Evolutionary conservation across 2,113 vertebrate genomes (phyloP), one percentile per base, ranked within the genome.

Genomic region (Mobula birostris): DNA sequence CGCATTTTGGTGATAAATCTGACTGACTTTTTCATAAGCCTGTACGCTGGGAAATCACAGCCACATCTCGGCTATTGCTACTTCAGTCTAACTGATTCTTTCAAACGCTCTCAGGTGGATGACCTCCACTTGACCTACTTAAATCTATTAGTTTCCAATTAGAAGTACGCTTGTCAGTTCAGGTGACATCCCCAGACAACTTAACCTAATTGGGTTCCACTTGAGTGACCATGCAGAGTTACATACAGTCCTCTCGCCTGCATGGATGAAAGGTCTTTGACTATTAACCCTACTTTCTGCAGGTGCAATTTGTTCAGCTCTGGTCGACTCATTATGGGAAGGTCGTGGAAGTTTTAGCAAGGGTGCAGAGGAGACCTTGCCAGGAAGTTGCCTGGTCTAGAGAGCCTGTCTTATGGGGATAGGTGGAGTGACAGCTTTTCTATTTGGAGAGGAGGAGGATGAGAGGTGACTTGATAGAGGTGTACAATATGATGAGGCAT

Each of bases 21-120:
- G 48, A 48, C 48, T 48, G 48, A 48, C 48, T 48, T 48, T n/a
- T 88, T 88, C 29, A 11, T 29, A 63, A 12, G 2, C 9, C 58
- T 15, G 29, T 14, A 14, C 27, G 11, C 56, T n/a, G 24, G 83
- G 12, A 88, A 88, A 63, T 3, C 58, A n/a, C 83, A 88, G 14
- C 83, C 58, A n/a, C 83, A 88, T n/a, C 83, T 63, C 58, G 15
- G 56, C 58, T 40, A 32, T 88, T 88, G 83, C 56, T 63, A 87
- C 83, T 88, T 88, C 83, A 63, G 11, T n/a, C 27, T 63, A 88
- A 88, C 63, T 88, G 56, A 88, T 88, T 88, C 83, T 61, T 87
- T 88, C 27, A 63, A 88, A 88, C n/a, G 83, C 27, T 29, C 29
- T 63, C 58, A 61, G 5, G 5, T 17, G 58, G 56, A 29, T n/a